phyloP scores from a whole-genome alignment of 2,113 vertebrate genomes.

The Larimichthys polyactis region DNA sequence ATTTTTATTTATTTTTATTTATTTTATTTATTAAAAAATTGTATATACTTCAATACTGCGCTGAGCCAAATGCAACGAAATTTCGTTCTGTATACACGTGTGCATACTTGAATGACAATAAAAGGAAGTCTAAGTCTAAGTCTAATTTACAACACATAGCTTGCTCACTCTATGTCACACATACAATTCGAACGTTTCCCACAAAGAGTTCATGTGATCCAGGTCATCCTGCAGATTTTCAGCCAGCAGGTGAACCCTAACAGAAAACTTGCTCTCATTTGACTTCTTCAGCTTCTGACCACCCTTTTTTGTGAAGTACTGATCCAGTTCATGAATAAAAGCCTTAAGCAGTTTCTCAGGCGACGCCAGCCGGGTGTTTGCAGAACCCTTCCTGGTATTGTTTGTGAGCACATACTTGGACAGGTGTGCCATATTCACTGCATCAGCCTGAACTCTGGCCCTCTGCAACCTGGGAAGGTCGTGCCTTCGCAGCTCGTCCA shows the following conservation, averaged over 20 bases:
- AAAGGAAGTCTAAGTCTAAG: too few relatives aligned
- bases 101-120: too few relatives aligned
- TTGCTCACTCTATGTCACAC: not conserved
- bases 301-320: conserved; percentile 52
- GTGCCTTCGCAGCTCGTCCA: conserved; percentile 70
- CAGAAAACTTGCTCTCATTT: conserved; percentile 59
- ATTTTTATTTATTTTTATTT: too few relatives aligned
- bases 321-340: conserved; percentile 65
- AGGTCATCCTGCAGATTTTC: conserved; percentile 67
- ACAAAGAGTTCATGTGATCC: conserved; percentile 58
- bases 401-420: conserved; percentile 38
- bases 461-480: conserved; percentile 49
- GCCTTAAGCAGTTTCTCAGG: conserved; percentile 60
- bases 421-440: conserved; percentile 51
- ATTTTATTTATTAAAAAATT: too few relatives aligned
- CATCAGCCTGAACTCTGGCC: conserved; percentile 32
- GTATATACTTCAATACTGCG: too few relatives aligned
- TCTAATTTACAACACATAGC: not conserved
- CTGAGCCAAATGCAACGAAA: too few relatives aligned
- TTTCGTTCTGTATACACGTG: too few relatives aligned
- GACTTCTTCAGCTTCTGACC: conserved; percentile 68
- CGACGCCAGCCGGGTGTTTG: conserved; percentile 15
- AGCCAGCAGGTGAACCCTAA: conserved; percentile 57
- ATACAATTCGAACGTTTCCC: conserved; percentile 42
- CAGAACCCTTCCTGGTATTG: not conserved